A percentile compares a stretch with the other conserved stretches of the same genome.
Conservation (phyloP, 1,140 invertebrate species). For the Nasonia giraulti region DNA sequence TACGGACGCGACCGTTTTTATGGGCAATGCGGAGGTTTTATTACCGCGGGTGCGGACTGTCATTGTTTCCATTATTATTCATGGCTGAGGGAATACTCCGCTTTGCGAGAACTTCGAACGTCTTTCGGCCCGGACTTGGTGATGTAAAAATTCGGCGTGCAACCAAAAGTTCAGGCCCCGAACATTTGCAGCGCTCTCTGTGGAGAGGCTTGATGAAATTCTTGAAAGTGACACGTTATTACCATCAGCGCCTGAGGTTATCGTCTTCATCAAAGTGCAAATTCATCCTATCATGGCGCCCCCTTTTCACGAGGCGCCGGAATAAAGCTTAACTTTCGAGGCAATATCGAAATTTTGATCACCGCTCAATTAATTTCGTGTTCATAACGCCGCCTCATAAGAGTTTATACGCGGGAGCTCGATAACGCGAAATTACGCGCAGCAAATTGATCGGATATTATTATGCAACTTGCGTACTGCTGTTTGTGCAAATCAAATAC, state of each 20-base stretch:
- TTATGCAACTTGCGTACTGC: no score
- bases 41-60: background rate
- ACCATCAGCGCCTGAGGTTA: background rate
- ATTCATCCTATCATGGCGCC: background rate
- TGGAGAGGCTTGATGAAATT: background rate
- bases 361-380: no score
- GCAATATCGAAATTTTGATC: background rate
- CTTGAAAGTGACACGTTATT: no score
- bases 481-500: no score
- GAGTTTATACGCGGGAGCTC: no score
- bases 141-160: background rate
- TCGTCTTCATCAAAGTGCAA: constrained; percentile 13
- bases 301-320: background rate
- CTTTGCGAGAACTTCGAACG: no score
- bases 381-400: no score
- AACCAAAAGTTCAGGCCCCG: no score
- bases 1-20: background rate
- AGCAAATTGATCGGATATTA: no score
- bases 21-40: background rate
- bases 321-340: constrained; percentile 1
- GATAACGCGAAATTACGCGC: no score
- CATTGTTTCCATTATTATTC: constrained; percentile 27
- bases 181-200: no score
- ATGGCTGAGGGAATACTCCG: background rate
- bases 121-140: background rate